Evolutionary conservation across 2,888 invertebrate genomes (phyloP), one percentile per base, ranked within the genome.

Genomic region (Drosophila hamatofila): DNA sequence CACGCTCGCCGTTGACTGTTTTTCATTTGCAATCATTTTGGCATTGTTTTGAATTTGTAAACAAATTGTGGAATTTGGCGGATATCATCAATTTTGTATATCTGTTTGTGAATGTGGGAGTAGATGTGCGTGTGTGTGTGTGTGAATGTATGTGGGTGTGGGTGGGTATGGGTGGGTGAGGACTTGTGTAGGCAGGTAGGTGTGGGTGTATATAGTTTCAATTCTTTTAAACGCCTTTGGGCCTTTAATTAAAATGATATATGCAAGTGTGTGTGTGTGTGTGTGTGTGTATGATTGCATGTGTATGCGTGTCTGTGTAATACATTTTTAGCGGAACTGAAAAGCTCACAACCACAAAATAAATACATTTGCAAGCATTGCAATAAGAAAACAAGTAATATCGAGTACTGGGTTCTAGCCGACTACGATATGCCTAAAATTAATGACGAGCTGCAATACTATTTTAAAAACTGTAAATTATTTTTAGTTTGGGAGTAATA

Each of bases 41-140:
- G 72, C 72, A 68, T 81, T 57, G 75, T 69, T 76, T 73, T 54
- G 63, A 70, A 81, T 72, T 62, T 67, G 78, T 81, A 78, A 78
- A 69, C 69, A 83, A 82, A 83, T 81, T 75, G 80, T 58, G 76
- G 52, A 63, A 41, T 59, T 57, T 27, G 25, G 33, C 54, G 39
- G 27, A 60, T 49, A 65, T 75, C 78, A 75, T 79, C 75, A 49
- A 82, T 72, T 81, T 84, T 58, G 64, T 54, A 25, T 58, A 30
- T 30, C 27, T 33, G 14, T 14, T 1, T 6, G 23, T 9, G 14
- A n/a, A n/a, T n/a, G 16, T 25, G 35, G 12, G 33, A 12, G 33
- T 16, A 7, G 2, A 3, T n/a, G 25, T 18, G 33, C 16, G 23
- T 54, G 42, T 33, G 18, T 57, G 42, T 37, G 33, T 37, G 12